These are phyloP conservation scores for Shargacucullia verbasci DNA, from an alignment of 2,888 invertebrate species.

Conservation along the genomic window DNA sequence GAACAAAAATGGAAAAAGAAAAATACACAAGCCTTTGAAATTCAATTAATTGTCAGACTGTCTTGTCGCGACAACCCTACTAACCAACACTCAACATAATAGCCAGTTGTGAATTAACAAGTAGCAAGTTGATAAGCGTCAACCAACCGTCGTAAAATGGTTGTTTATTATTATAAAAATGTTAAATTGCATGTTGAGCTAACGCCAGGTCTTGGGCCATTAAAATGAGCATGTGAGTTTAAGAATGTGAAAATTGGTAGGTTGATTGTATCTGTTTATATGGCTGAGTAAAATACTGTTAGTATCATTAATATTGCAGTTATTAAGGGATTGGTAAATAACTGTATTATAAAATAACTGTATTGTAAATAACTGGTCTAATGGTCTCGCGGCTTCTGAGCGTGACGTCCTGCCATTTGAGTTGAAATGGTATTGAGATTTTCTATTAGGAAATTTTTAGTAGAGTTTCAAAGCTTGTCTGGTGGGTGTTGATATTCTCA, in stretches of 20 bases:
- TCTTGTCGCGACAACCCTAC: conserved; percentile 38
- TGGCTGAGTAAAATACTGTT: conserved; percentile 29
- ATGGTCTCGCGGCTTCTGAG: too few species aligned
- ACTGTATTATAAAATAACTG: too few species aligned
- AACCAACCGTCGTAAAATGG: conserved; percentile 69
- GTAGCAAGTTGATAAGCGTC: conserved; percentile 63
- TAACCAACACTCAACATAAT: conserved; percentile 35
- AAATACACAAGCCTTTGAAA: too few species aligned
- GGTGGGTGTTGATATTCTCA: too few species aligned
- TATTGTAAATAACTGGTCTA: too few species aligned
- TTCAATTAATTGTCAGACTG: too few species aligned
- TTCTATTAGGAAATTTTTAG: too few species aligned
- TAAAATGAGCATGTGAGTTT: conserved; percentile 26
- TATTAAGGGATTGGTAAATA: too few species aligned
- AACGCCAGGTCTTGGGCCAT: conserved; percentile 60
- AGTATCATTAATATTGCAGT: neutral
- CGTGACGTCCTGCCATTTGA: too few species aligned
- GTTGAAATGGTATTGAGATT: too few species aligned
- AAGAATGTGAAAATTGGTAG: conserved; percentile 26
- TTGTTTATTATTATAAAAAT: conserved; percentile 73
- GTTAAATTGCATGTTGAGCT: conserved; percentile 67
- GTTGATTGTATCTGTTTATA: conserved; percentile 35
- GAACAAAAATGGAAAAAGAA: too few species aligned
- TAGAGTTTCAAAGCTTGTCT: too few species aligned
- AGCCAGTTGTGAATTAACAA: conserved; percentile 62